phyloP scores from a whole-genome alignment of 2,888 invertebrate genomes.

The Polydrusus cervinus region DNA sequence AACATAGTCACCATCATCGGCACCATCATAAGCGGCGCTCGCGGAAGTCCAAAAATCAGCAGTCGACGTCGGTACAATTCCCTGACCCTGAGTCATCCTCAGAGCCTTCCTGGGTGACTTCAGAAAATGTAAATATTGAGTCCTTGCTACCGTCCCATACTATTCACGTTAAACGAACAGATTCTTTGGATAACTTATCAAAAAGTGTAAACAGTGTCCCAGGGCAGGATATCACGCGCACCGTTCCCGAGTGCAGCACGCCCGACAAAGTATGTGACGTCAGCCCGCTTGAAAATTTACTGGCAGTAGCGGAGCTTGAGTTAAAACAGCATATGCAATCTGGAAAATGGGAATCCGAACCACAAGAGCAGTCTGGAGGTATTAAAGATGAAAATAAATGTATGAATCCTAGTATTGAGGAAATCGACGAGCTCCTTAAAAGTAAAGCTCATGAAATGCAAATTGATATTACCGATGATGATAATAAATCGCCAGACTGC shows the following conservation, averaged over 20 bases:
- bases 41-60: slow-evolving; percentile 63
- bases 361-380: slow-evolving; percentile 43
- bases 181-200: slow-evolving; percentile 49
- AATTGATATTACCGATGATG: slow-evolving; percentile 61
- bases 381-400: slow-evolving; percentile 23
- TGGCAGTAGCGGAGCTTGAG: slow-evolving; percentile 79
- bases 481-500: slow-evolving; percentile 64
- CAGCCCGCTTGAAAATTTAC: slow-evolving; percentile 76
- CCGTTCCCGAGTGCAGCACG: slow-evolving; percentile 62
- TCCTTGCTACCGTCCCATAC: slow-evolving; percentile 78
- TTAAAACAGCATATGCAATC: slow-evolving; percentile 75
- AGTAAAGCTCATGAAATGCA: slow-evolving; percentile 48
- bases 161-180: slow-evolving; percentile 72
- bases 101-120: slow-evolving; percentile 51
- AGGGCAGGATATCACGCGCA: slow-evolving; percentile 60
- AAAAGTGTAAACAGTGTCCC: slow-evolving; percentile 68
- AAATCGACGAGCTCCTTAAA: slow-evolving; percentile 41
- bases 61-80: slow-evolving; percentile 69
- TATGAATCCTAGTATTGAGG: slow-evolving; percentile 26
- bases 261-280: slow-evolving; percentile 68
- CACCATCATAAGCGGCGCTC: slow-evolving; percentile 62
- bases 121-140: slow-evolving; percentile 73
- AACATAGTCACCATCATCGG: slow-evolving; percentile 61
- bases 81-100: slow-evolving; percentile 59
- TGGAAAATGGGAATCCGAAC: slow-evolving; percentile 65